Evolutionary conservation across 2,113 vertebrate genomes (phyloP).

Genomic region (Gasterosteus aculeatus): DNA sequence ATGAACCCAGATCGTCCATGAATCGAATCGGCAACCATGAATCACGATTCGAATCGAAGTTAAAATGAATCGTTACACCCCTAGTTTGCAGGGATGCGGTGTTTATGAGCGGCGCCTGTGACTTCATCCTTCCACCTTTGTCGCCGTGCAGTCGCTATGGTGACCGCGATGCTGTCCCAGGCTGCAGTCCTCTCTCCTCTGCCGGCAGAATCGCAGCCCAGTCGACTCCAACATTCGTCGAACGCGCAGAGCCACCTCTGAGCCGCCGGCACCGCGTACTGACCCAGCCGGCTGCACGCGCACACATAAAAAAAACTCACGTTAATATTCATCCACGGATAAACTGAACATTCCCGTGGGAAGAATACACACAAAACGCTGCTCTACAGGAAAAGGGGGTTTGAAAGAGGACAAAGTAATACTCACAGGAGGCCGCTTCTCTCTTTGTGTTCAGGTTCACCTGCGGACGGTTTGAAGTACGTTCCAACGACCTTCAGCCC

Average conservation of each 20-base stretch:
- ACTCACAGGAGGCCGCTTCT: conserved; percentile 85
- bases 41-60: too few relatives aligned
- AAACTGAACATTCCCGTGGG: neutral
- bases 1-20: too few relatives aligned
- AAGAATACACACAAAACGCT: neutral
- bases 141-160: conserved; percentile 85
- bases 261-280: conserved; percentile 84
- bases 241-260: conserved; percentile 95
- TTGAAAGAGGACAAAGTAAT: neutral
- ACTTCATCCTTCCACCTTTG: conserved; percentile 81
- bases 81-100: too few relatives aligned
- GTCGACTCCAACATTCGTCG: conserved; percentile 91
- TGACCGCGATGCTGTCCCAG: conserved; percentile 96
- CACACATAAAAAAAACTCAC: conserved; percentile 22
- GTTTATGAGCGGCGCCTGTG: neutral
- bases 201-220: conserved; percentile 87
- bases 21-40: too few relatives aligned
- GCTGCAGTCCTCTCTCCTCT: conserved; percentile 86
- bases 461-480: conserved; percentile 87
- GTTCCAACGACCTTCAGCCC: conserved; percentile 93
- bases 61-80: too few relatives aligned
- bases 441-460: conserved; percentile 85
- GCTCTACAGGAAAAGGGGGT: neutral
- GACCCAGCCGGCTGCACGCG: conserved; percentile 83
- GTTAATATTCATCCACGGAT: neutral